These are phyloP conservation scores for Elmis aenea DNA, from an alignment of 2,888 invertebrate species.

Conservation along the genomic window DNA sequence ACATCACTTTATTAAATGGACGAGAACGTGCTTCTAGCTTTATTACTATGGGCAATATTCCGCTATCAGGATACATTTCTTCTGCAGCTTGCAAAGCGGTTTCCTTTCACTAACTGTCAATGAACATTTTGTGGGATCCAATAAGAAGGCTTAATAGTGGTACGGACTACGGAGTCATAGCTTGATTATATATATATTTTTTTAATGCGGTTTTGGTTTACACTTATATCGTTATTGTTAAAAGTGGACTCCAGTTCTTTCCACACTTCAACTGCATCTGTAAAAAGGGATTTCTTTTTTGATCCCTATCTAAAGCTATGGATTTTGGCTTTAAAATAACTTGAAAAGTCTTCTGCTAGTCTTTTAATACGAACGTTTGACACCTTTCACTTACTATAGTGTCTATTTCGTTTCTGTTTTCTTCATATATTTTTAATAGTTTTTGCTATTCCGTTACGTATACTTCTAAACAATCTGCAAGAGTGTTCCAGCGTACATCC, in stretches of 20 bases:
- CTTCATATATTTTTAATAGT: too few species aligned
- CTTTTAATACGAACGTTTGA: constrained; percentile 3
- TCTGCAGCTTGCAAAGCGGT: constrained; percentile 1
- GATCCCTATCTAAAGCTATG: constrained; percentile 3
- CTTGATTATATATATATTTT: constrained; percentile 5
- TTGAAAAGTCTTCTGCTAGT: constrained; percentile 4
- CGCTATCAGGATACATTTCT: constrained; percentile 3
- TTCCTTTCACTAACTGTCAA: constrained; percentile 3
- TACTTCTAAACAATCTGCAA: constrained; percentile 8
- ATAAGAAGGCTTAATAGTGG: constrained; percentile 3
- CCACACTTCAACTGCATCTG: constrained; percentile 5
- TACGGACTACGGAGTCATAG: constrained; percentile 7
- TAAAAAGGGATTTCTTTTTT: constrained; percentile 6
- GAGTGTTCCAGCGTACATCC: constrained; percentile 18
- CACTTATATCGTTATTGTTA: background rate
- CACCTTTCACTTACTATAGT: background rate
- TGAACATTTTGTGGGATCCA: constrained; percentile 7
- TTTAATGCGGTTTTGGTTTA: constrained; percentile 3
- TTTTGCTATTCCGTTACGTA: too few species aligned
- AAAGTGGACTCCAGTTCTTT: constrained; percentile 3
- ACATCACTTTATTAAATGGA: constrained; percentile 4
- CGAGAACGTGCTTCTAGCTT: constrained; percentile 5
- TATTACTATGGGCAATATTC: constrained; percentile 5
- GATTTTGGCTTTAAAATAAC: constrained; percentile 8
- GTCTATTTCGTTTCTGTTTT: too few species aligned